A percentile compares a stretch with the other conserved stretches of the same genome.
Conservation (phyloP, 2,888 invertebrate species). For the Euclidia mi region DNA sequence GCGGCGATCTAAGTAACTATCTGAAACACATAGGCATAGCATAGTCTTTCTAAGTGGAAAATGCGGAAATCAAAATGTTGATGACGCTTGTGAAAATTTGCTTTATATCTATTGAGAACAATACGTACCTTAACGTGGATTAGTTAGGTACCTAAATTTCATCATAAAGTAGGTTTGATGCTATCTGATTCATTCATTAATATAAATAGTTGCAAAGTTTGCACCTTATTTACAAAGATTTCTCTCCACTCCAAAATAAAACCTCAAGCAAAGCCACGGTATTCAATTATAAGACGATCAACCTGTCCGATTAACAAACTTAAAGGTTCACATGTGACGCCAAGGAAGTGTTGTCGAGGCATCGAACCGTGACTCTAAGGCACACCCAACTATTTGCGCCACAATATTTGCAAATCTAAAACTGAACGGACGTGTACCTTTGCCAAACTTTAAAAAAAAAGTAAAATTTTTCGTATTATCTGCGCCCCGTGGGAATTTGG, state of each 20-base stretch:
- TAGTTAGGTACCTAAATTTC: too few relatives aligned
- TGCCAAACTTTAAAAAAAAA: constrained; percentile 57
- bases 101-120: too few relatives aligned
- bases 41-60: too few relatives aligned
- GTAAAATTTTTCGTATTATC: constrained; percentile 36
- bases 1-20: too few relatives aligned
- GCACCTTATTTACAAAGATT: too few relatives aligned
- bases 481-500: constrained; percentile 42
- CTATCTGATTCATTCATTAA: too few relatives aligned
- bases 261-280: constrained; percentile 23
- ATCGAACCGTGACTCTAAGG: constrained; percentile 73
- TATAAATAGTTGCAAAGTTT: too few relatives aligned
- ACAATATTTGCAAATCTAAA: constrained; percentile 82
- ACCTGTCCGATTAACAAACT: constrained; percentile 72
- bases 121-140: too few relatives aligned
- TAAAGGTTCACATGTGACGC: constrained; percentile 76
- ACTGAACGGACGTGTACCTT: constrained; percentile 75
- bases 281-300: constrained; percentile 22
- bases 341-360: constrained; percentile 75
- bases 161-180: too few relatives aligned
- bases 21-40: too few relatives aligned
- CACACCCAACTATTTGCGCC: constrained; percentile 83
- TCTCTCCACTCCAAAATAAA: neutral
- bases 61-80: too few relatives aligned
- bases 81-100: too few relatives aligned